Conservation (phyloP, 2,113 vertebrate species). For the Elephas maximus region DNA sequence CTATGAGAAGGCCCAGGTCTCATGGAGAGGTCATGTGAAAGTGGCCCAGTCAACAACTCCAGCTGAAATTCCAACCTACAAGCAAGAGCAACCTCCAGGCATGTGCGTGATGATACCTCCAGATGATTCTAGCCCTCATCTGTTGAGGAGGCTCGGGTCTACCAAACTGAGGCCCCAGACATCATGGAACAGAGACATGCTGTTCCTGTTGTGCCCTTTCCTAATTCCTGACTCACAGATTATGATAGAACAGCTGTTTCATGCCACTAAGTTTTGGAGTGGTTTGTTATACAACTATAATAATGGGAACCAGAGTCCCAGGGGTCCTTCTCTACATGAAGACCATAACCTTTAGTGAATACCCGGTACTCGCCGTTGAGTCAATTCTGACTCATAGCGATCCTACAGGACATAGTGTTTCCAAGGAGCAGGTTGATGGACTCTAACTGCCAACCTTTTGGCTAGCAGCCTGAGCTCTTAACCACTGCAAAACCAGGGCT, state of each 20-base stretch:
- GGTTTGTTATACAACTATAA: neutral
- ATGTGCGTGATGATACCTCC: neutral
- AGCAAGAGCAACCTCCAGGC: neutral
- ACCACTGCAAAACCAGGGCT: too few species aligned
- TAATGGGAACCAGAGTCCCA: neutral
- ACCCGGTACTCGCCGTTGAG: neutral
- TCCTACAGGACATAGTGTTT: too few species aligned
- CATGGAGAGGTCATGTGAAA: neutral
- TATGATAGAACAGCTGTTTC: neutral
- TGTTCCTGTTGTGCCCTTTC: neutral
- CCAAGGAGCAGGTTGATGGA: too few species aligned
- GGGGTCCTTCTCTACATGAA: neutral
- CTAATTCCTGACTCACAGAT: neutral
- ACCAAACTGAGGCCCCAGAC: neutral
- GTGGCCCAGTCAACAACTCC: neutral
- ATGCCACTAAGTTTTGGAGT: neutral
- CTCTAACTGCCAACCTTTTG: too few species aligned
- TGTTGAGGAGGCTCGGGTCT: neutral
- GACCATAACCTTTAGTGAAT: neutral
- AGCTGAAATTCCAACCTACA: neutral
- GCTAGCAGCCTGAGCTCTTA: too few species aligned
- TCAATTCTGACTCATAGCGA: too few species aligned
- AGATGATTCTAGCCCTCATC: neutral
- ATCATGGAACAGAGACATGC: neutral
- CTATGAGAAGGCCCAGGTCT: neutral